Base-by-base conservation (phyloP, 2,113 vertebrate genomes). In the Zosterops borbonicus region DNA sequence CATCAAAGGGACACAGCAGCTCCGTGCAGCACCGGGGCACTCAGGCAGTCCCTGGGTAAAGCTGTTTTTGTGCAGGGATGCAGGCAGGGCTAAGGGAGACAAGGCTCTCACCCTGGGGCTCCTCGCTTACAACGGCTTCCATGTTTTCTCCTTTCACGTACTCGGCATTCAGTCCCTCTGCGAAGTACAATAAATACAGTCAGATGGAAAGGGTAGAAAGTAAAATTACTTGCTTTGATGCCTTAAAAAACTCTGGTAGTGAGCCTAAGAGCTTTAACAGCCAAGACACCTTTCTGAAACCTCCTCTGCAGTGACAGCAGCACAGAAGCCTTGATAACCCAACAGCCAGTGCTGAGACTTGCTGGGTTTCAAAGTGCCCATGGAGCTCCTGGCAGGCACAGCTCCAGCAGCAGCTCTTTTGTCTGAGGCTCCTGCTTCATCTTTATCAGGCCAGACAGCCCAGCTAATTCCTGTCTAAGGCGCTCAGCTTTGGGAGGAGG, bases 151-250 rank as follows among this genome's bases (percentile, higher is more conserved):
- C 98, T 93, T 99, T 99, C 88, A 98, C 98, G 2, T 99, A 98
- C 76, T 99, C 98, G 0, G 98, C 84, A 7, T 99, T 99, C 91
- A 99, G 98, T 59, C 98, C 98, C 98, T 99, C 99, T 99, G 98
- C 67, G 59, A 83, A 96, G n/a, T 44, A 83, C 70, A 91, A 94
- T 22, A 92, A 44, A 86, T 53, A 92, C 8, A 90, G 95, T 64
- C 46, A 96, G 86, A 60, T 13, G 58, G 83, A 65, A 59, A 50
- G 22, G 33, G 37, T 1, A 71, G 47, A 24, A 81, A 89, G 60
- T 27, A 29, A 74, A 81, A 74, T 29, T 0, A 41, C 21, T 59
- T 83, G 58, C 87, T 89, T 69, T 88, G 53, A 87, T 85, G 59
- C 68, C 62, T 77, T 87, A 90, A 76, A 83, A 83, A 87, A 12